These are phyloP conservation scores for Urosaurus nigricauda DNA, from an alignment of 2,797 vertebrate species.

Conservation along the genomic window DNA sequence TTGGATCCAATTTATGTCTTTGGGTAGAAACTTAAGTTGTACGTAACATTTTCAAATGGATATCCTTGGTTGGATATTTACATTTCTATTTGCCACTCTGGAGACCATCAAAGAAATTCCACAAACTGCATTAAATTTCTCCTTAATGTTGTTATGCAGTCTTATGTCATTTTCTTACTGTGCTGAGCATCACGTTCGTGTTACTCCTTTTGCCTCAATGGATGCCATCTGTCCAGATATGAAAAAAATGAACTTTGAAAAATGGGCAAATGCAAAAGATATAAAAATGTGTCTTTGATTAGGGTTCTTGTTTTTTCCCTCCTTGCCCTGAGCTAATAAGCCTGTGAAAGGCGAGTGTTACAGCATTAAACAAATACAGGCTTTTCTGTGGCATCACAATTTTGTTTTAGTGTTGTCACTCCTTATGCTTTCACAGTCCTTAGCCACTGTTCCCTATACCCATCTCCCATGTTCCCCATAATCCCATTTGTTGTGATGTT, in stretches of 20 bases:
- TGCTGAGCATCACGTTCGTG: not conserved
- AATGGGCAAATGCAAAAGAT: not conserved
- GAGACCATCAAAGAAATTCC: not conserved
- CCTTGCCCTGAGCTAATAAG: not conserved
- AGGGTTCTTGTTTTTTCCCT: not conserved
- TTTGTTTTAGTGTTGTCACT: not conserved
- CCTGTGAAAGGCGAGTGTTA: too few relatives aligned
- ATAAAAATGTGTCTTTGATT: constrained; percentile 21
- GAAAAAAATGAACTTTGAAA: constrained; percentile 15
- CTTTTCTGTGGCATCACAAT: not conserved
- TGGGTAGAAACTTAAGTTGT: constrained; percentile 2
- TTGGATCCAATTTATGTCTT: constrained; percentile 11
- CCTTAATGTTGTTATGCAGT: not conserved
- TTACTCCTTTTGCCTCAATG: constrained; percentile 2
- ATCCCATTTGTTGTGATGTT: not conserved
- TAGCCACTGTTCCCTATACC: not conserved
- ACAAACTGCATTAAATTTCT: constrained; percentile 2
- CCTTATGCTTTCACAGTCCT: not conserved
- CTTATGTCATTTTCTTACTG: not conserved
- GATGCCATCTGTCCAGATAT: constrained; percentile 7
- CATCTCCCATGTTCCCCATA: too few relatives aligned
- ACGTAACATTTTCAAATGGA: not conserved
- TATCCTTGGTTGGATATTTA: constrained; percentile 4
- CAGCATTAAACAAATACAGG: not conserved
- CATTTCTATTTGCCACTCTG: constrained; percentile 11